Percentiles rank a stretch among this genome's conserved stretches.
phyloP scores from a whole-genome alignment of 2,113 vertebrate genomes.

The Theristicus caerulescens region DNA sequence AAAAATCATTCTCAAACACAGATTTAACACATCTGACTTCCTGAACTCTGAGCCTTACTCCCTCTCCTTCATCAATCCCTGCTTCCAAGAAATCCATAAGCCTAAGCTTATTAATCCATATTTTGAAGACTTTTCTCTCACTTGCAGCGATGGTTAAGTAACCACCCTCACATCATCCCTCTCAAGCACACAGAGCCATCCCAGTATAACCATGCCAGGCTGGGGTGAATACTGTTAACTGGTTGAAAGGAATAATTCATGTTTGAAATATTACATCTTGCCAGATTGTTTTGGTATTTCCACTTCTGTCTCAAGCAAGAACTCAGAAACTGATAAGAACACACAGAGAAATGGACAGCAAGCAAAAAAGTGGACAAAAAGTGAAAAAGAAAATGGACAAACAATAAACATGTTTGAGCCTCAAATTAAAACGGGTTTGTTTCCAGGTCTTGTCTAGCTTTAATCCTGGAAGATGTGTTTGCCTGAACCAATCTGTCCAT shows the following conservation, averaged over 20 bases:
- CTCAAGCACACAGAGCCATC: background rate
- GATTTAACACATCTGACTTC: background rate
- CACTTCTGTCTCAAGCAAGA: background rate
- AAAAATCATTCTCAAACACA: background rate
- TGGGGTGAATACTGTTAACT: background rate
- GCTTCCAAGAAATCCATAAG: background rate
- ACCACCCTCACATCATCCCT: background rate
- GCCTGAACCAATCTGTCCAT: background rate
- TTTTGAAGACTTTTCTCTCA: background rate
- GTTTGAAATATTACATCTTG: background rate
- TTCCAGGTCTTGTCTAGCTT: background rate
- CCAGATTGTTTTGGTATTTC: background rate
- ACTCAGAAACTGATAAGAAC: background rate
- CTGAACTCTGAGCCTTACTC: background rate
- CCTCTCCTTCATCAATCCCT: background rate
- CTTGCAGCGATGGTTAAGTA: background rate
- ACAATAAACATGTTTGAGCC: background rate
- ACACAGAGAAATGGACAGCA: background rate
- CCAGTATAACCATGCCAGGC: background rate
- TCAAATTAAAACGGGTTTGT: background rate
- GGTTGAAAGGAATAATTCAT: background rate
- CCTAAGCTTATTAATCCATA: background rate
- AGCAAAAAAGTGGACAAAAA: background rate
- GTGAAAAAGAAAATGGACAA: background rate
- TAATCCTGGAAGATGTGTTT: background rate